A percentile compares a stretch with the other conserved stretches of the same genome.
phyloP scores from a whole-genome alignment of 2,888 invertebrate genomes.

The Vanessa cardui region DNA sequence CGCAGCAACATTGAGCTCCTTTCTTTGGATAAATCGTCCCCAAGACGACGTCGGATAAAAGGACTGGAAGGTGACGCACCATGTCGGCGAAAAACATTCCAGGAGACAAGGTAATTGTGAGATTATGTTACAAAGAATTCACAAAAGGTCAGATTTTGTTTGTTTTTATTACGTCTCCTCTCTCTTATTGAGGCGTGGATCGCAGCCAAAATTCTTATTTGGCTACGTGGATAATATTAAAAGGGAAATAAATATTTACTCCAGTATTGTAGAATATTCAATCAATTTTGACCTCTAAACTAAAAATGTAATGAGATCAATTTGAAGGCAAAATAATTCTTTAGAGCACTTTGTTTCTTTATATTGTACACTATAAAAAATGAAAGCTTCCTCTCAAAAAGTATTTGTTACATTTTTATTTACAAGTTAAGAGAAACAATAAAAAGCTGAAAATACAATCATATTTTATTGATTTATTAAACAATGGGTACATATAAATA shows the following conservation, averaged over 20 bases:
- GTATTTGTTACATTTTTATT: too few relatives aligned
- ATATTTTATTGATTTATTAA: too few relatives aligned
- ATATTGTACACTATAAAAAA: too few relatives aligned
- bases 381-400: too few relatives aligned
- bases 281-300: background rate
- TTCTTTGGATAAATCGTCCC: conserved; percentile 80
- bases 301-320: too few relatives aligned
- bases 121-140: conserved; percentile 38
- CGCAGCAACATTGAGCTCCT: conserved; percentile 78
- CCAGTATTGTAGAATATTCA: background rate
- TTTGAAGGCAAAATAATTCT: too few relatives aligned
- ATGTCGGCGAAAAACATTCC: conserved; percentile 92
- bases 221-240: conserved; percentile 32
- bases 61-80: conserved; percentile 75
- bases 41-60: conserved; percentile 77
- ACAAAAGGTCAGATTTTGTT: conserved; percentile 60
- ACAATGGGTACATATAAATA: too few relatives aligned
- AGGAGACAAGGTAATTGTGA: conserved; percentile 88
- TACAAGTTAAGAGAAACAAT: too few relatives aligned
- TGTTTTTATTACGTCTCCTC: conserved; percentile 67
- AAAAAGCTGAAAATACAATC: too few relatives aligned
- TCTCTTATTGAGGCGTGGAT: conserved; percentile 60
- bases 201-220: conserved; percentile 35
- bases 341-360: too few relatives aligned
- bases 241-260: background rate